Percentiles rank a stretch among this genome's conserved stretches.
phyloP scores from a whole-genome alignment of 1,140 invertebrate genomes.

The Drosophila ironensis region DNA sequence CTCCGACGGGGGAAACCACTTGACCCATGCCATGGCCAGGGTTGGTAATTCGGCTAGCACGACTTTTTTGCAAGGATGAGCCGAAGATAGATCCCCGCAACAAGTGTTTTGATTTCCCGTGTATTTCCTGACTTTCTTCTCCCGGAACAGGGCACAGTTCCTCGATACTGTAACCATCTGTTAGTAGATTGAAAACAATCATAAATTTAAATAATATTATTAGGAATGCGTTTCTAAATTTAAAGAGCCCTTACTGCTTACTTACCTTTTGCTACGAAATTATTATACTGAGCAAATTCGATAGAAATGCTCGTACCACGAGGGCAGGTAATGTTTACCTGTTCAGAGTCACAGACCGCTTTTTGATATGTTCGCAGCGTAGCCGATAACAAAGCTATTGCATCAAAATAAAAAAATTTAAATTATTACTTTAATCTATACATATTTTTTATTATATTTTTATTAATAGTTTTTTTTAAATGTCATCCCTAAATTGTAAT shows the following conservation, averaged over 20 bases:
- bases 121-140: conserved; percentile 40
- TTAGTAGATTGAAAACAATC: background rate
- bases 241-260: background rate
- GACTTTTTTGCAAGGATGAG: conserved; percentile 48
- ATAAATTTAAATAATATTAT: conserved; percentile 2
- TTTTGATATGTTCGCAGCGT: conserved; percentile 94
- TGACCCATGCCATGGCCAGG: conserved; percentile 29
- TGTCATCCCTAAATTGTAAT: no score
- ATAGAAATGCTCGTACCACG: conserved; percentile 93
- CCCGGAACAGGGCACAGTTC: conserved; percentile 65
- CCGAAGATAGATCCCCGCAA: conserved; percentile 74
- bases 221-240: no score
- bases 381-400: conserved; percentile 91
- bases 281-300: conserved; percentile 86
- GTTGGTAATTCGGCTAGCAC: conserved; percentile 55
- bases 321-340: conserved; percentile 92
- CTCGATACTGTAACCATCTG: conserved; percentile 77
- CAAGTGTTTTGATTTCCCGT: conserved; percentile 63
- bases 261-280: conserved; percentile 76
- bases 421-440: no score
- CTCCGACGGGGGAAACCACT: no score
- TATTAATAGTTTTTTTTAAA: no score
- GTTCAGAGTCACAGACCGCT: conserved; percentile 93
- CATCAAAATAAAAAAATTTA: background rate
- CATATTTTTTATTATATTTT: no score